Conservation (phyloP, 2,888 invertebrate species). For the Stenotaenia linearis region DNA sequence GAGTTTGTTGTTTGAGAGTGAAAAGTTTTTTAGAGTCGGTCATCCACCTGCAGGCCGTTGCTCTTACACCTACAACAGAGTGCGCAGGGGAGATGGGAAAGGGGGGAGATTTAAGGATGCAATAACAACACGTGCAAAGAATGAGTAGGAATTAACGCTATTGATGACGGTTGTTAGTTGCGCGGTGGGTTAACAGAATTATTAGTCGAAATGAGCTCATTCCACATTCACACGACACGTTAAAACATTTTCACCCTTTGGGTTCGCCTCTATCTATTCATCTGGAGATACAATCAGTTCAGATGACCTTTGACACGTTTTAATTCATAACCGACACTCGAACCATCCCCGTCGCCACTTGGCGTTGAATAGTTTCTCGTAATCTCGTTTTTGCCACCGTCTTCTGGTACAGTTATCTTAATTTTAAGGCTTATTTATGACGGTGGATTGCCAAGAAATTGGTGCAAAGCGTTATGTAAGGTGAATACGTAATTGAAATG, state of each 20-base stretch:
- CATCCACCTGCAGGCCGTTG: conserved; percentile 26
- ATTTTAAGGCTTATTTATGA: neutral
- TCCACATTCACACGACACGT: neutral
- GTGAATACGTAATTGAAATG: neutral
- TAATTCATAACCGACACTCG: neutral
- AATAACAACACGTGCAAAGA: neutral
- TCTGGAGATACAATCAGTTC: neutral
- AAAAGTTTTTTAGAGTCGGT: conserved; percentile 13
- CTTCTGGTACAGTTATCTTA: neutral
- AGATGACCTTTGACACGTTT: neutral
- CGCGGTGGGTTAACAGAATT: no score
- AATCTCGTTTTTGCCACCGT: neutral
- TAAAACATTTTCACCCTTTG: neutral
- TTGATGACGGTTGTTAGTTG: neutral
- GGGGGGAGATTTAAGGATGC: neutral
- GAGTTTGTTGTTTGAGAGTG: conserved; percentile 2
- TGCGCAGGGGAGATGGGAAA: neutral
- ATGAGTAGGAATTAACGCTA: neutral
- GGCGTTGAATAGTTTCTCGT: neutral
- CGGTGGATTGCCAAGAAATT: neutral
- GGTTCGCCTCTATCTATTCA: neutral
- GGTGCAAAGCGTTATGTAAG: neutral
- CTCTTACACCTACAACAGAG: neutral
- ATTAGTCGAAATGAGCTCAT: neutral
- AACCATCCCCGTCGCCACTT: neutral